phyloP scores from a whole-genome alignment of 2,797 vertebrate genomes.

The Lagorchestes hirsutus region DNA sequence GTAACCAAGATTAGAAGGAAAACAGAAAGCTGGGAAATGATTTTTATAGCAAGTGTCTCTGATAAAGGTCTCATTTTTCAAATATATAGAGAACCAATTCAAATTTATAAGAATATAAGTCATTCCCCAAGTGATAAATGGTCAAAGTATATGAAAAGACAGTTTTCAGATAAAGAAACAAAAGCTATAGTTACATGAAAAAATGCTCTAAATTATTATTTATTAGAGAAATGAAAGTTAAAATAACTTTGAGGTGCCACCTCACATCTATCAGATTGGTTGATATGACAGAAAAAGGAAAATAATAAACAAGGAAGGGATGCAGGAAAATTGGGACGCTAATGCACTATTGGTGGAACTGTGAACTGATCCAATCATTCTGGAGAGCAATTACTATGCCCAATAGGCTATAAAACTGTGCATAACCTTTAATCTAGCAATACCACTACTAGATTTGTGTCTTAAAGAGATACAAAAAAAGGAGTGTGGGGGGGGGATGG shows the following conservation, averaged over 20 bases:
- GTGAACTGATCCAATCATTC: background rate
- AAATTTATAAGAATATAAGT: background rate
- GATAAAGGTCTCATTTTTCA: background rate
- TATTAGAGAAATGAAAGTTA: background rate
- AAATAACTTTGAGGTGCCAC: background rate
- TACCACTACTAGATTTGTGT: background rate
- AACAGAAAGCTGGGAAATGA: background rate
- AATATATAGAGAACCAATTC: background rate
- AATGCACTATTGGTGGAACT: background rate
- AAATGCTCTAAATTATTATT: background rate
- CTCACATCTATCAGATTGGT: background rate
- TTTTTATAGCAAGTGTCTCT: background rate
- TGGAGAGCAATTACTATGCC: background rate
- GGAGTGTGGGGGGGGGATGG: fast-evolving
- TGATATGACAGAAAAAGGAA: background rate
- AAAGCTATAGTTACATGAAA: background rate
- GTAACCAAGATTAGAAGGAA: background rate
- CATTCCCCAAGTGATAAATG: background rate
- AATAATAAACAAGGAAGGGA: background rate
- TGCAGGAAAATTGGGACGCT: background rate
- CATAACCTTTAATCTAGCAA: background rate
- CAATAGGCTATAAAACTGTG: background rate
- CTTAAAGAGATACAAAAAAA: background rate
- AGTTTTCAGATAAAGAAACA: background rate
- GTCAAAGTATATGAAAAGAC: background rate